Evolutionary conservation across 92 coral and sea anemone species (phyloP).

Genomic region (Actinernus sp.): DNA sequence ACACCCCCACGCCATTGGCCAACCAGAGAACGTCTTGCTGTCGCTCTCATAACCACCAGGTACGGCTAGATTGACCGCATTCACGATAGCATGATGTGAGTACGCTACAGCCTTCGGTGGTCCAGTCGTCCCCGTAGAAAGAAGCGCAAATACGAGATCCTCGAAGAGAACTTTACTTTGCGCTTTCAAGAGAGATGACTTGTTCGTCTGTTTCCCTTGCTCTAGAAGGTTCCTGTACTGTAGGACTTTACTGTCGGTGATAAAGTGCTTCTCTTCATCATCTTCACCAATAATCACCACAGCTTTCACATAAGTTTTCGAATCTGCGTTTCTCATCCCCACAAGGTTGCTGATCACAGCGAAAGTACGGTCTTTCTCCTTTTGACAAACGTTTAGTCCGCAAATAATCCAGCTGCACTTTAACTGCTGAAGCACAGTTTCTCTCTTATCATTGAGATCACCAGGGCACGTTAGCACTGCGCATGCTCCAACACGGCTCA

Average conservation of each 20-base stretch:
- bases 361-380: neutral
- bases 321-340: neutral
- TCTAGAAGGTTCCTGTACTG: conserved; percentile 10
- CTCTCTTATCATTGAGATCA: conserved; percentile 13
- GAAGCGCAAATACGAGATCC: conserved; percentile 1
- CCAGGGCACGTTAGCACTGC: conserved; percentile 5
- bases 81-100: conserved; percentile 28
- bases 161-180: conserved; percentile 13
- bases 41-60: conserved; percentile 19
- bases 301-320: neutral
- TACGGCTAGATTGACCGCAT: conserved; percentile 5
- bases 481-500: conserved; percentile 22
- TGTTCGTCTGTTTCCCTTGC: neutral
- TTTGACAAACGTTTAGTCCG: neutral
- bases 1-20: conserved; percentile 28
- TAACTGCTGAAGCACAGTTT: conserved; percentile 3
- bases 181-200: neutral
- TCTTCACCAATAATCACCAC: conserved; percentile 1
- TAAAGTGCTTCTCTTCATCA: neutral
- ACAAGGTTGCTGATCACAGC: neutral
- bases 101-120: conserved; percentile 6
- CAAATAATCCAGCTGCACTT: conserved; percentile 19
- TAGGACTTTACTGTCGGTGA: neutral
- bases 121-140: conserved; percentile 23
- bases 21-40: conserved; percentile 7